These are phyloP conservation scores for Pollenia amentaria DNA, from an alignment of 2,888 invertebrate species.

Conservation along the genomic window DNA sequence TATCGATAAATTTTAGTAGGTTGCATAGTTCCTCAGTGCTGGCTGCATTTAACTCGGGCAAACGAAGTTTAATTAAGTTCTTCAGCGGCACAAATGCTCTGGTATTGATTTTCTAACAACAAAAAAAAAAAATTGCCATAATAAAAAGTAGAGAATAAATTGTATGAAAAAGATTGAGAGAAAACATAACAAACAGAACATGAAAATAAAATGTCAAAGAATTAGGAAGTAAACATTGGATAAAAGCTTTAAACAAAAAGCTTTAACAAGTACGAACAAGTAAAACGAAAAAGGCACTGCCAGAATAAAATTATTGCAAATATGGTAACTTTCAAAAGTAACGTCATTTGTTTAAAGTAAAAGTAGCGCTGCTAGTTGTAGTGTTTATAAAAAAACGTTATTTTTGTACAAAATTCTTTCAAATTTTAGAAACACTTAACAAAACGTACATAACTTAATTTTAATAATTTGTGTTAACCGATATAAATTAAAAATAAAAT, in stretches of 20 bases:
- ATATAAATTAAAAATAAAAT: too few relatives aligned
- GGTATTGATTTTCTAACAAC: slow-evolving; percentile 83
- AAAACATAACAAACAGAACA: slow-evolving; percentile 35
- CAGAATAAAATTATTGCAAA: slow-evolving; percentile 2
- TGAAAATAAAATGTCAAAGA: slow-evolving; percentile 62
- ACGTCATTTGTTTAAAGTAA: neutral
- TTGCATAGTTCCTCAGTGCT: slow-evolving; percentile 82
- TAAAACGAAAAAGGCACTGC: slow-evolving; percentile 27
- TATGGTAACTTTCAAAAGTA: slow-evolving; percentile 10
- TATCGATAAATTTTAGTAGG: slow-evolving; percentile 82
- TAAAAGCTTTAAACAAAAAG: slow-evolving; percentile 54
- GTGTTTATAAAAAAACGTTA: neutral
- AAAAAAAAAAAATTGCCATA: slow-evolving; percentile 51
- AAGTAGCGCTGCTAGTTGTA: neutral
- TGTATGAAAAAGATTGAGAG: slow-evolving; percentile 12
- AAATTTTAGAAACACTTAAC: too few relatives aligned
- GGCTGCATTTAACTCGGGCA: slow-evolving; percentile 81
- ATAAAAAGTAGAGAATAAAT: slow-evolving; percentile 2
- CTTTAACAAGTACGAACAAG: slow-evolving; percentile 19
- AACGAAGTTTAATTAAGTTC: slow-evolving; percentile 82
- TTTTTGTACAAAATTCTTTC: neutral
- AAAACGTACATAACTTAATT: too few relatives aligned
- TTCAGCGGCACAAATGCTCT: slow-evolving; percentile 83
- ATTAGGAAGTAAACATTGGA: slow-evolving; percentile 40
- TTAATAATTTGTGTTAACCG: too few relatives aligned